Evolutionary conservation across 2,888 invertebrate genomes (phyloP), one percentile per base, ranked within the genome.

Genomic region (Trissoscelio sp.): DNA sequence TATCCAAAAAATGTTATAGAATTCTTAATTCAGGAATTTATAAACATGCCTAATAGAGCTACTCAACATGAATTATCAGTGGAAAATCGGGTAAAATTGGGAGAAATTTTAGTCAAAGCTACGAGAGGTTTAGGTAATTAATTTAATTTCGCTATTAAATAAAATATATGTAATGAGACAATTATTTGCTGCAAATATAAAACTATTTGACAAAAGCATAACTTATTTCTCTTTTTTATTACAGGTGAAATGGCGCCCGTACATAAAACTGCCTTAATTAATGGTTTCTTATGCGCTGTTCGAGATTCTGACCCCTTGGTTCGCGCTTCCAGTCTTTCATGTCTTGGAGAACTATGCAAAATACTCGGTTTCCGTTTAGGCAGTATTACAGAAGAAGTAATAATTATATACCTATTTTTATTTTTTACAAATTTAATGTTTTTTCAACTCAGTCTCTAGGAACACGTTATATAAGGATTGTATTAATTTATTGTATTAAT

Each of bases 321-420:
- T 44, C 93, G 96, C 86, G 94, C 97, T 12, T 97, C 97, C 1
- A 95, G 96, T 87, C 92, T 97, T 66, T 96, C 97, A 0, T 97
- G 96, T 90, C 92, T 97, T 46, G 97, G 96, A 0, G 96, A 97
- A 92, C 92, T 97, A 12, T 96, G 96, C 85, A 92, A 94, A 83
- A 93, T 96, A 2, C 91, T 97, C 46, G 94, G 95, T 66, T 97
- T 95, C 87, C 94, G 94, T 86, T 92, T 97, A 3, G 96, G 96
- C 24, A 92, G 94, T 74, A 93, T 95, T 74, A 92, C 96, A 69
- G 94, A 94, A 83, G 97, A 97, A 94, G 96, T n/a, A n/a, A n/a
- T n/a, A n/a, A n/a, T n/a, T n/a, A n/a, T n/a, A n/a, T n/a, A n/a
- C n/a, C n/a, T n/a, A n/a, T n/a, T n/a, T 96, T 90, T 87, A 90